phyloP scores from a whole-genome alignment of 2,888 invertebrate genomes.

The Galerucella calmariensis region DNA sequence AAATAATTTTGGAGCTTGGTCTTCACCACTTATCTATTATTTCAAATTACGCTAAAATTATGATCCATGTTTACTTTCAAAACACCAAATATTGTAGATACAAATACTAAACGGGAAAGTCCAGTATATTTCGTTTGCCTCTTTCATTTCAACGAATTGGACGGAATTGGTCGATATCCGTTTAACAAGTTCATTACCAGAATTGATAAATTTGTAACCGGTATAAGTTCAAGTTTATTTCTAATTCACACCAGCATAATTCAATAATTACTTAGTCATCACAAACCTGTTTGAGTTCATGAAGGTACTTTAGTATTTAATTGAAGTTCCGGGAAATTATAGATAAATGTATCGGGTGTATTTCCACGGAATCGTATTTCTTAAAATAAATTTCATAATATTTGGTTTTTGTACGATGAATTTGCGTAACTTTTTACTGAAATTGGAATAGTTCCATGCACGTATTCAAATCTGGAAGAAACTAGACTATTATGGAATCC shows the following conservation, averaged over 20 bases:
- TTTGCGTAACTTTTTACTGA: background rate
- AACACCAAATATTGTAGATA: too few species aligned
- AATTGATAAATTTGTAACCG: background rate
- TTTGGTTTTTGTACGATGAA: background rate
- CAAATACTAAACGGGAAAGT: too few species aligned
- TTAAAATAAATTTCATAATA: background rate
- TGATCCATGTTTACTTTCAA: too few species aligned
- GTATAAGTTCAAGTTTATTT: constrained; percentile 4
- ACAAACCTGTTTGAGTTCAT: background rate
- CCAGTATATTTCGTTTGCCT: too few species aligned
- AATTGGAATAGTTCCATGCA: too few species aligned
- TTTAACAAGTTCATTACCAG: constrained; percentile 5
- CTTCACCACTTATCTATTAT: too few species aligned
- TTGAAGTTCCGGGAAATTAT: background rate
- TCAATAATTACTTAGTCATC: background rate
- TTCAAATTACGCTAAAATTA: too few species aligned
- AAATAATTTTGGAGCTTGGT: too few species aligned
- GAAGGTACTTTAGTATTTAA: background rate
- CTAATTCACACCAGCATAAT: background rate
- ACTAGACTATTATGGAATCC: too few species aligned
- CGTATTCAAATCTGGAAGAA: too few species aligned
- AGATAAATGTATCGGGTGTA: background rate
- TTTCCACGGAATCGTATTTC: background rate
- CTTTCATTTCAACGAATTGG: too few species aligned
- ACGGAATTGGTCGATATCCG: background rate